A percentile compares a stretch with the other conserved stretches of the same genome.
Conservation (phyloP, 2,113 vertebrate species). For the Aptenodytes patagonicus region DNA sequence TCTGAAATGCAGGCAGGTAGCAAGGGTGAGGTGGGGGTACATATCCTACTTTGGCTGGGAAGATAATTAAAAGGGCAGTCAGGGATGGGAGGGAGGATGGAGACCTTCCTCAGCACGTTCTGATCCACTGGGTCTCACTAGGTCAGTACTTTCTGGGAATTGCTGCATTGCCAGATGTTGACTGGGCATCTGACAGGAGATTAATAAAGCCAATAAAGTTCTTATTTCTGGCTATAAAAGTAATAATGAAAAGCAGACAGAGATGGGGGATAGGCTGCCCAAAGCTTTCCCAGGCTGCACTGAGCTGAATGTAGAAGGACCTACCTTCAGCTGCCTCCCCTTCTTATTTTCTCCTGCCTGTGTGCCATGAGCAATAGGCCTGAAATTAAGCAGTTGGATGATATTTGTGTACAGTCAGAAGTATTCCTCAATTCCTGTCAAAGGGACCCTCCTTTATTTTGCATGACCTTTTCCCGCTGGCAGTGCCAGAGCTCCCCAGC, state of each 20-base stretch:
- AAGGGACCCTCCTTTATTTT: background rate
- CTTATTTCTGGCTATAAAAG: slow-evolving; percentile 56
- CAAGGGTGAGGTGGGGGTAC: background rate
- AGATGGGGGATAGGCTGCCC: background rate
- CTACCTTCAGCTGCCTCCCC: background rate
- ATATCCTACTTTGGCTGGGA: background rate
- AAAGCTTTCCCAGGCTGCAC: background rate
- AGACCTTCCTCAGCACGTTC: background rate
- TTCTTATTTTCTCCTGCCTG: background rate
- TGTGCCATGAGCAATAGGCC: background rate
- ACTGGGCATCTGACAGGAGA: slow-evolving; percentile 15
- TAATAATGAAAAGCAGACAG: slow-evolving; percentile 10
- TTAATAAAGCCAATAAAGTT: slow-evolving; percentile 42
- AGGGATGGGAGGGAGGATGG: background rate
- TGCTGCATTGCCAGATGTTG: slow-evolving; percentile 12
- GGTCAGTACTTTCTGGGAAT: slow-evolving; percentile 41
- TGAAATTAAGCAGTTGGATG: background rate
- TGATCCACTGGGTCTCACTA: background rate
- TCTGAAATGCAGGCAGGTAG: background rate
- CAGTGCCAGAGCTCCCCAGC: background rate
- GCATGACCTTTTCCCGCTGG: background rate
- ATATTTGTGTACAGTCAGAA: background rate
- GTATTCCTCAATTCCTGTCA: background rate
- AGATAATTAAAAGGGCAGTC: background rate
- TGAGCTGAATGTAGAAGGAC: background rate